Conservation (phyloP, 2,113 vertebrate genomes). For the Phylloscopus whistleri region DNA sequence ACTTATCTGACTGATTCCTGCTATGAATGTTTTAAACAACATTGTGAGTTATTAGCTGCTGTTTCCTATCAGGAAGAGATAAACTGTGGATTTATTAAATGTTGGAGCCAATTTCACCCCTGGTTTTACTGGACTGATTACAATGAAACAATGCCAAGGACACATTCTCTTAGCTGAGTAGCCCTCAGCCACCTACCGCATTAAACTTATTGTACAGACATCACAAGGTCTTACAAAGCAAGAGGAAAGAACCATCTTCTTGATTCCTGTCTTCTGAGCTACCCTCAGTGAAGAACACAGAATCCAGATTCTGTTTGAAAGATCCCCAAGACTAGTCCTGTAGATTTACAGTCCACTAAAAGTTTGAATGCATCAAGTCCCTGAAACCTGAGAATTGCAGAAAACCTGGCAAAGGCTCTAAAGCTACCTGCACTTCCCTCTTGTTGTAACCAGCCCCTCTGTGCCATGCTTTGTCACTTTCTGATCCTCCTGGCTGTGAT, state of each 20-base stretch:
- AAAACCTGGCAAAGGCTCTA: not conserved
- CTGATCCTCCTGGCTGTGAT: not conserved
- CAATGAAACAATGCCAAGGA: constrained; percentile 2
- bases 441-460: not conserved
- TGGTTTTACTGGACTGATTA: not conserved
- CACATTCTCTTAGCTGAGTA: not conserved
- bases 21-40: constrained; percentile 17
- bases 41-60: constrained; percentile 24
- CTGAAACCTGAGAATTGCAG: not conserved
- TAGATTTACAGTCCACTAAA: not conserved
- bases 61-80: constrained; percentile 60
- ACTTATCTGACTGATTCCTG: not conserved
- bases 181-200: not conserved
- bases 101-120: not conserved
- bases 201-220: not conserved
- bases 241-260: not conserved
- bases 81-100: constrained; percentile 8
- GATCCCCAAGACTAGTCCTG: not conserved
- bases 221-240: not conserved
- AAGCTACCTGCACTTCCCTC: not conserved
- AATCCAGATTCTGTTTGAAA: not conserved
- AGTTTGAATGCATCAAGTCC: not conserved
- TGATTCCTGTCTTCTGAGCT: not conserved
- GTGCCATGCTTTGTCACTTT: not conserved
- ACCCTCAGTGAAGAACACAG: not conserved